A percentile compares a stretch with the other conserved stretches of the same genome.
Evolutionary conservation across 1,140 invertebrate genomes (phyloP).

Genomic region (Atta cephalotes): DNA sequence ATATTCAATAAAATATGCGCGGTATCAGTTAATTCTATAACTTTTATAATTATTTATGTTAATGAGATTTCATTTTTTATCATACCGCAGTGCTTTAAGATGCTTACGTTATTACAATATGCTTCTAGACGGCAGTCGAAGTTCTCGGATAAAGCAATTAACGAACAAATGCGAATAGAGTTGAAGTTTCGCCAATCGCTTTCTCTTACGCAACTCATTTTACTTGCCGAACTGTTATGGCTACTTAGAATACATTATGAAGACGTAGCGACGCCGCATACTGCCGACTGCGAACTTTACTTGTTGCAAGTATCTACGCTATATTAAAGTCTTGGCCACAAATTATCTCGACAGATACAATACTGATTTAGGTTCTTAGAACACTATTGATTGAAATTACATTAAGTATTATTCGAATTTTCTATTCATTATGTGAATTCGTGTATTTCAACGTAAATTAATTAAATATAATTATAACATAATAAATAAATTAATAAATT

Average conservation of each 20-base stretch:
- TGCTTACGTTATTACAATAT: neutral
- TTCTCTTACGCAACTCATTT: conserved; percentile 34
- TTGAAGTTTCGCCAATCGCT: conserved; percentile 17
- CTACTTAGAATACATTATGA: conserved; percentile 50
- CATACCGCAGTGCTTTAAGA: neutral
- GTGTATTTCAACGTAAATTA: neutral
- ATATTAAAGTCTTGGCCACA: neutral
- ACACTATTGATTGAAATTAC: neutral
- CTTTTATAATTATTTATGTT: neutral
- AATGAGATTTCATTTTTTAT: neutral
- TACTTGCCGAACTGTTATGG: conserved; percentile 19
- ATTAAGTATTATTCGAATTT: neutral
- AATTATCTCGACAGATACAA: conserved; percentile 26
- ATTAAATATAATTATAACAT: conserved; percentile 7
- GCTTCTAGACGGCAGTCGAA: neutral
- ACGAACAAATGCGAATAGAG: conserved; percentile 29
- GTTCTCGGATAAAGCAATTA: conserved; percentile 47
- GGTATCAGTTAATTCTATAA: neutral
- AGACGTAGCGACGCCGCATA: conserved; percentile 12
- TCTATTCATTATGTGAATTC: neutral
- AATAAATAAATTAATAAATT: too few species aligned
- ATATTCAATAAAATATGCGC: neutral
- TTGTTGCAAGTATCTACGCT: conserved; percentile 8
- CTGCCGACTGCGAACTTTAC: conserved; percentile 37
- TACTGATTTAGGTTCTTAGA: conserved; percentile 7